These are phyloP conservation scores for Pygoscelis adeliae DNA, from an alignment of 2,113 vertebrate genomes.

Conservation along the genomic window DNA sequence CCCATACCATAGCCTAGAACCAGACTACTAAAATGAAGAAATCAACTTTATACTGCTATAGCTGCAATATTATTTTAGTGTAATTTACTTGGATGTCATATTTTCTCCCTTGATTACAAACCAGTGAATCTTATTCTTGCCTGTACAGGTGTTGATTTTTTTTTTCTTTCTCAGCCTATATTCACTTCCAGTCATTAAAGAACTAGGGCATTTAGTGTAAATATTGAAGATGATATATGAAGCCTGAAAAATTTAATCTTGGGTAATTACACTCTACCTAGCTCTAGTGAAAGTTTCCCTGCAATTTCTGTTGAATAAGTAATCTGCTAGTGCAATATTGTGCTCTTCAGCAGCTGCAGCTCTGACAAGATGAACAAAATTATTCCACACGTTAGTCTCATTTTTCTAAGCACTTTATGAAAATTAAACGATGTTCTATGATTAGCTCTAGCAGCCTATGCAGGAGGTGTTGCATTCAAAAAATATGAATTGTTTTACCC, in stretches of 20 bases:
- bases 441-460: not conserved
- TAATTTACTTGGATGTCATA: not conserved
- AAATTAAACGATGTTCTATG: not conserved
- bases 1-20: not conserved
- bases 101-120: slow-evolving; percentile 26
- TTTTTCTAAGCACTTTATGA: not conserved
- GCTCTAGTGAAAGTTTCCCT: not conserved
- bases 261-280: not conserved
- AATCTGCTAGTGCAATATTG: not conserved
- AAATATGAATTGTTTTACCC: not conserved
- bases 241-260: slow-evolving; percentile 29
- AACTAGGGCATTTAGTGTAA: not conserved
- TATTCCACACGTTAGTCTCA: not conserved
- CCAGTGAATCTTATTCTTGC: not conserved
- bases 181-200: not conserved
- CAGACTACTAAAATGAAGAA: not conserved
- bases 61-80: not conserved
- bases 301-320: not conserved
- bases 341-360: not conserved
- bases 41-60: not conserved
- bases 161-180: not conserved
- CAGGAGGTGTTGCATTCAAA: not conserved
- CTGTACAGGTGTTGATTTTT: not conserved
- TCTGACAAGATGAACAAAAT: not conserved
- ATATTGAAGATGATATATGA: slow-evolving; percentile 16